A percentile compares a stretch with the other conserved stretches of the same genome.
Evolutionary conservation across 2,113 vertebrate species (phyloP).

Genomic region (Nicator chloris): DNA sequence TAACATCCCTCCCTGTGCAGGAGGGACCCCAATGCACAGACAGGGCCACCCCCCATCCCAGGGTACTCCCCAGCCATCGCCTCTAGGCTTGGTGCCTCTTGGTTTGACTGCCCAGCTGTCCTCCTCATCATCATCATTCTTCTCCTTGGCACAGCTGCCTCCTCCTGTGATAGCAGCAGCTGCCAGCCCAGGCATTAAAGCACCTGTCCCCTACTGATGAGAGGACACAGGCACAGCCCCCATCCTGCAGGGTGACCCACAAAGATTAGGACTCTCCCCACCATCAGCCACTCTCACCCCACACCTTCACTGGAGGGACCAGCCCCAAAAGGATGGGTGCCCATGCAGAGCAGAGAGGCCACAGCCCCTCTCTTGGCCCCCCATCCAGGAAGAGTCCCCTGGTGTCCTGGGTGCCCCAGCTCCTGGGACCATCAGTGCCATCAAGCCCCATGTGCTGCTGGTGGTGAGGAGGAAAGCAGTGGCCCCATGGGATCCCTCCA

Average conservation of each 20-base stretch:
- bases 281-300: neutral
- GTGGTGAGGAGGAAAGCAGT: neutral
- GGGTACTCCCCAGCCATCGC: neutral
- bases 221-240: neutral
- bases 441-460: neutral
- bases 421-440: neutral
- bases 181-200: neutral
- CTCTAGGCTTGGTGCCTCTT: neutral
- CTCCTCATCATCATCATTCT: neutral
- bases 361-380: fast-evolving
- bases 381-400: neutral
- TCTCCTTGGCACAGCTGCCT: neutral
- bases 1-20: fast-evolving
- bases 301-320: fast-evolving
- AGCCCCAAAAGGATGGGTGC: neutral
- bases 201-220: neutral
- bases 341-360: neutral
- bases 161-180: neutral
- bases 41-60: neutral
- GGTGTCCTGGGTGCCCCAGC: neutral
- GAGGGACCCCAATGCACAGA: fast-evolving
- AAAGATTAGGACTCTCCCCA: neutral
- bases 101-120: neutral
- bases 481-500: neutral
- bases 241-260: neutral